These are phyloP conservation scores for Atrina japonica DNA, from an alignment of 2,888 invertebrate species.

Conservation along the genomic window DNA sequence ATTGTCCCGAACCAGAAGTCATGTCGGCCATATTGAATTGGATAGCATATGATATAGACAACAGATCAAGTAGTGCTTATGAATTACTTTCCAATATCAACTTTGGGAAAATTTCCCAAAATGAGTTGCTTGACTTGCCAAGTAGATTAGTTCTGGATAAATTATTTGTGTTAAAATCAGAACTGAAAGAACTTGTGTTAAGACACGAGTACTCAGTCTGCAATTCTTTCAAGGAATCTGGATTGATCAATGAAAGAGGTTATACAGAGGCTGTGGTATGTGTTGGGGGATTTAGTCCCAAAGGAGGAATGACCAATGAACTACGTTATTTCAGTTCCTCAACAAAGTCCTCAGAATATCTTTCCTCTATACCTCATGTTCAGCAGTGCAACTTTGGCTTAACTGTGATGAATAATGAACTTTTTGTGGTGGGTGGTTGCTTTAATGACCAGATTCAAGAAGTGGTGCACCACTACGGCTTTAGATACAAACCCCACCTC, in stretches of 20 bases:
- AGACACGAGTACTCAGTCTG: neutral
- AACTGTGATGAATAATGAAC: constrained; percentile 86
- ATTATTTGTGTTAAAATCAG: constrained; percentile 34
- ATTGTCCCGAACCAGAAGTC: constrained; percentile 85
- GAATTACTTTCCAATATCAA: constrained; percentile 82
- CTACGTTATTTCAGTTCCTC: constrained; percentile 85
- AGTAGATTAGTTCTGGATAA: constrained; percentile 46
- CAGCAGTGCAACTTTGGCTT: constrained; percentile 89
- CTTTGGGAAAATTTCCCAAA: constrained; percentile 80
- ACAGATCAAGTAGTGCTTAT: constrained; percentile 80
- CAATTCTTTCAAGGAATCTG: constrained; percentile 34
- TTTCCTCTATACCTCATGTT: constrained; percentile 87
- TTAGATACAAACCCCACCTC: constrained; percentile 84
- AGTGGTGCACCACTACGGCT: constrained; percentile 88
- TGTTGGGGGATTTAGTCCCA: constrained; percentile 84
- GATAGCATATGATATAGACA: constrained; percentile 82
- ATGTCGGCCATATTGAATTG: constrained; percentile 84
- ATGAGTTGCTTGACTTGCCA: constrained; percentile 48
- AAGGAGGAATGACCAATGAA: constrained; percentile 85
- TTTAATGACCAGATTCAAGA: constrained; percentile 85
- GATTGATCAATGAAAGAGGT: constrained; percentile 81
- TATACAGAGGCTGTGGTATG: constrained; percentile 85
- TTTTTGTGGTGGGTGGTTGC: constrained; percentile 88
- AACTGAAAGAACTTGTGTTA: constrained; percentile 6
- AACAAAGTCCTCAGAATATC: constrained; percentile 84